Base-by-base conservation (phyloP, 2,113 vertebrate genomes). In the Loxodonta africana region DNA sequence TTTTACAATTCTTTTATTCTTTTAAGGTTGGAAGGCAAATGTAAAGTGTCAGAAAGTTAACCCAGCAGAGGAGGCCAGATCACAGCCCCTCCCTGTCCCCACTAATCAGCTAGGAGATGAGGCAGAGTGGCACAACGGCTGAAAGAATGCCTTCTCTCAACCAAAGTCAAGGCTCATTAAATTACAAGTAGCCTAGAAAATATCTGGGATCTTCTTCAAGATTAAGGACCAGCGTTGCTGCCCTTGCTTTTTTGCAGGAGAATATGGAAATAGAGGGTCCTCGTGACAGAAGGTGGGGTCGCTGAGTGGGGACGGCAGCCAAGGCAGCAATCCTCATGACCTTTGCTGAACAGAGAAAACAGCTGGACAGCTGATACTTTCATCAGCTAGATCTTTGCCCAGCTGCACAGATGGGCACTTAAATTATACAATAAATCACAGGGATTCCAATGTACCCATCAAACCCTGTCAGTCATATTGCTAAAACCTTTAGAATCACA, bases 381-480 rank as follows among this genome's bases (percentile, higher is more conserved):
- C 95, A 97, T 98, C 97, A 96, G 85, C 88, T 90, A 57, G 86
- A 63, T 90, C 90, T 96, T 90, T 96, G 65, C 92, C 60, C 84
- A 94, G 88, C 69, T 95, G 81, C 92, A 92, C 95, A 97, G 96
- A 96, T 95, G 93, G 93, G n/a, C 46, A 78, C 62, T 94, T 93
- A 90, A 95, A 95, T 95, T 91, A 95, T 94, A 91, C 95, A 96
- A 97, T 96, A 96, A 97, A 97, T 97, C 93, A 97, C 77, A 80
- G 91, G 87, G 86, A 97, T 96, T 96, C 87, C 71, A 95, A 81
- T 82, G 74, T 95, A 94, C 90, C 44, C 84, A 95, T 87, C 77
- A 96, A 88, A 84, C 21, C 21, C 44, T 48, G 65, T 93, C 90
- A 90, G 87, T 94, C 90, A 67, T 69, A 28, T 82, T 71, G 90